Evolutionary conservation across 2,888 invertebrate species (phyloP).

Genomic region (Ectobius pallidus): DNA sequence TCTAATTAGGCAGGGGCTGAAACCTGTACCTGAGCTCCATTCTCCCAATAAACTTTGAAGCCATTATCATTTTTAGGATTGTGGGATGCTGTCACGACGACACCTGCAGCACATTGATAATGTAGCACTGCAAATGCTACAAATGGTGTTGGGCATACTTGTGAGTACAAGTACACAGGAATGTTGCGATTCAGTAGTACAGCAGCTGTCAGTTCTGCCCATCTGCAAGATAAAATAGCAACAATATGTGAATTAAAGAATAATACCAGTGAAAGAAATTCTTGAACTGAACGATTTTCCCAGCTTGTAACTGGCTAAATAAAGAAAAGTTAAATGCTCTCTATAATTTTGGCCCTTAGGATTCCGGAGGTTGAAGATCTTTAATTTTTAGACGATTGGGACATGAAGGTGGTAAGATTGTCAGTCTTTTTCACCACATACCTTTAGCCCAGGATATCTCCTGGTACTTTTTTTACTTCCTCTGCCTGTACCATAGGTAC

Average conservation of each 20-base stretch:
- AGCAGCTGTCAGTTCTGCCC: conserved; percentile 85
- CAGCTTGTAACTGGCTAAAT: no score
- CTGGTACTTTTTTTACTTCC: no score
- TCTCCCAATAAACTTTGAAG: conserved; percentile 96
- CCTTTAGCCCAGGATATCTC: no score
- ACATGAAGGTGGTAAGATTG: no score
- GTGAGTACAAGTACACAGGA: conserved; percentile 80
- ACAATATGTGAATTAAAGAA: background rate
- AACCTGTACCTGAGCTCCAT: conserved; percentile 89
- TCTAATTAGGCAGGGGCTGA: no score
- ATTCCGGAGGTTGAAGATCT: no score
- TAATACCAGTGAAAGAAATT: background rate
- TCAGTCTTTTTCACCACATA: no score
- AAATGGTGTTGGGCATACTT: conserved; percentile 90
- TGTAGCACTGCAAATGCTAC: conserved; percentile 84
- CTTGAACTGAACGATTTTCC: no score
- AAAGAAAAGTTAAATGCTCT: no score
- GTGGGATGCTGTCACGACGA: conserved; percentile 96
- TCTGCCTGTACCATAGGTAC: no score
- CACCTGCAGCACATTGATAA: conserved; percentile 78
- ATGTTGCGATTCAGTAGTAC: conserved; percentile 79
- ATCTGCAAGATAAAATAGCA: conserved; percentile 64
- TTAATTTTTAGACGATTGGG: no score
- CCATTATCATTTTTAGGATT: conserved; percentile 96
- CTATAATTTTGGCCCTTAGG: no score